A percentile compares a stretch with the other conserved stretches of the same genome.
These are phyloP conservation scores for Otus sunia DNA, from an alignment of 2,113 vertebrate species.

Conservation along the genomic window DNA sequence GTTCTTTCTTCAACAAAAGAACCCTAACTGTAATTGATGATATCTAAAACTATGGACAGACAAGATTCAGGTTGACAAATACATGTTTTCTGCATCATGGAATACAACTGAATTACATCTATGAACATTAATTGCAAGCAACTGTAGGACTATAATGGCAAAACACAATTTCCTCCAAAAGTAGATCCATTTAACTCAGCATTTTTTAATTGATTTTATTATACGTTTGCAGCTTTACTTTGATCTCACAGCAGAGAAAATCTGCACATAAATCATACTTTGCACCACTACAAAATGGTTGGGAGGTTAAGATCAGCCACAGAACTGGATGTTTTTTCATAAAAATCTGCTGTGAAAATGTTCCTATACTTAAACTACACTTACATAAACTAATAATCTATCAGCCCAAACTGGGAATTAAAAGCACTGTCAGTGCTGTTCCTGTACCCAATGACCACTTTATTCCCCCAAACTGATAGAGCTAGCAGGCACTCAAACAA, in stretches of 20 bases:
- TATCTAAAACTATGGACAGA: not conserved
- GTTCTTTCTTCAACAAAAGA: not conserved
- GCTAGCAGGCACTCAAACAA: not conserved
- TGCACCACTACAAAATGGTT: not conserved
- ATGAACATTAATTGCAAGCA: not conserved
- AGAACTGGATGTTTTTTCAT: not conserved
- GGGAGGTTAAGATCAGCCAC: not conserved
- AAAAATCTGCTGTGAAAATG: not conserved
- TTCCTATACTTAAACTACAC: not conserved
- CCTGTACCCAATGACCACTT: not conserved
- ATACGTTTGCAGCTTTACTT: not conserved
- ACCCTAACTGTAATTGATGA: not conserved
- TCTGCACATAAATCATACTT: not conserved
- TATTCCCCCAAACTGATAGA: not conserved
- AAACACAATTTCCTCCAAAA: not conserved
- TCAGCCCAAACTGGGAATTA: not conserved
- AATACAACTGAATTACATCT: not conserved
- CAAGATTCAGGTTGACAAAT: not conserved
- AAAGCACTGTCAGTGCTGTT: not conserved
- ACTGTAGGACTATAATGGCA: not conserved
- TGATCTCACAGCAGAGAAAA: not conserved
- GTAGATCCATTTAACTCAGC: not conserved
- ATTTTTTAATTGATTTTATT: not conserved
- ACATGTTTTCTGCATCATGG: not conserved
- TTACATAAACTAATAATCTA: not conserved